Evolutionary conservation across 2,888 invertebrate species (phyloP).

Genomic region (Pandemis heparana): DNA sequence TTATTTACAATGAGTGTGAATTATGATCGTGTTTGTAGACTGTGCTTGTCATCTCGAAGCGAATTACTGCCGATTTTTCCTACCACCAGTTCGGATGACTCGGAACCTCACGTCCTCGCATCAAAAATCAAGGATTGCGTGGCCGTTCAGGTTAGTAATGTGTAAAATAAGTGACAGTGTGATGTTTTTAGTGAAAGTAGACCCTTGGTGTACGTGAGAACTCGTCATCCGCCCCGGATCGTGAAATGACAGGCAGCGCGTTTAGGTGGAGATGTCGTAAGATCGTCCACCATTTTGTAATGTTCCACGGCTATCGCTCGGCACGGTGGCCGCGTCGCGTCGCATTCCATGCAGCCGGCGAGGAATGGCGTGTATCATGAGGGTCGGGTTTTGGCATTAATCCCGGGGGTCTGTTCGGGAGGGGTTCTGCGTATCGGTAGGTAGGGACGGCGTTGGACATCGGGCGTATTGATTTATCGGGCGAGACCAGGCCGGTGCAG

Average conservation of each 20-base stretch:
- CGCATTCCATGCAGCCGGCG: conserved; percentile 81
- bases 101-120: conserved; percentile 84
- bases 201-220: conserved; percentile 80
- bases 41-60: conserved; percentile 87
- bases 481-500: conserved; percentile 81
- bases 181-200: conserved; percentile 83
- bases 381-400: conserved; percentile 78
- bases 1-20: conserved; percentile 85
- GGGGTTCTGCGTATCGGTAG: conserved; percentile 74
- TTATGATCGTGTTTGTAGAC: conserved; percentile 87
- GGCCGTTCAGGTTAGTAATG: conserved; percentile 87
- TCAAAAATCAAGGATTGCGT: conserved; percentile 88
- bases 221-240: conserved; percentile 84
- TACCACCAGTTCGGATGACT: conserved; percentile 83
- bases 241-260: conserved; percentile 82
- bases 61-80: conserved; percentile 87
- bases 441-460: conserved; percentile 73
- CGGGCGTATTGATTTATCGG: conserved; percentile 83
- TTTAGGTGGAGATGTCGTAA: conserved; percentile 86
- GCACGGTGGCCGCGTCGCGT: conserved; percentile 82
- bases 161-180: conserved; percentile 66
- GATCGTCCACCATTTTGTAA: conserved; percentile 87
- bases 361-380: conserved; percentile 78
- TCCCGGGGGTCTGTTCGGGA: conserved; percentile 79
- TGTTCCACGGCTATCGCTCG: conserved; percentile 83